phyloP scores from a whole-genome alignment of 2,797 vertebrate genomes.

The Melanotaenia trifasciata region DNA sequence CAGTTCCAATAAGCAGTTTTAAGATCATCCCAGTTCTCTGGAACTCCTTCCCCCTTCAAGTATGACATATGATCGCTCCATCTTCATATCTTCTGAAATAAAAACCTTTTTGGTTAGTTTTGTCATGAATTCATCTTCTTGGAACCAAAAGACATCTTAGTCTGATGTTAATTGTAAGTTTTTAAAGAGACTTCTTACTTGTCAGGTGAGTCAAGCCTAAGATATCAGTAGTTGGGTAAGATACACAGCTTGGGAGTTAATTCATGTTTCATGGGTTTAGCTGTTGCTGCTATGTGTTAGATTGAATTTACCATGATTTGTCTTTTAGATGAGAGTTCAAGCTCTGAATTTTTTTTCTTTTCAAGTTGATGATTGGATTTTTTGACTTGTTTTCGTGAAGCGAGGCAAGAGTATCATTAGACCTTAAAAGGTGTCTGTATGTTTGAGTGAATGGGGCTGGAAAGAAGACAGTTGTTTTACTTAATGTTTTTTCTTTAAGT shows the following conservation, averaged over 20 bases:
- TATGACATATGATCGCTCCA: neutral
- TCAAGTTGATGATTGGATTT: slow-evolving; percentile 4
- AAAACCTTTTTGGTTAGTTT: neutral
- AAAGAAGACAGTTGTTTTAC: slow-evolving; percentile 51
- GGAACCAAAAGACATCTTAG: slow-evolving; percentile 40
- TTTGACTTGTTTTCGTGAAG: slow-evolving; percentile 56
- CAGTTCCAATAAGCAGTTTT: slow-evolving; percentile 35
- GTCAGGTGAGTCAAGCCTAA: neutral
- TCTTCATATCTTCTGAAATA: slow-evolving; percentile 11
- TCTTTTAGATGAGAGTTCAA: slow-evolving; percentile 50
- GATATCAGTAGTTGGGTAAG: neutral
- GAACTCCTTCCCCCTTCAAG: slow-evolving; percentile 1
- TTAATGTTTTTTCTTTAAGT: slow-evolving; percentile 38
- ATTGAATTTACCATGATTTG: slow-evolving; percentile 22
- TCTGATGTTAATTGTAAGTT: slow-evolving; percentile 21
- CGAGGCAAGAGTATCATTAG: slow-evolving; percentile 49
- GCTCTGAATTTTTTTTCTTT: slow-evolving; percentile 11
- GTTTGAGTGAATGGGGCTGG: slow-evolving; percentile 54
- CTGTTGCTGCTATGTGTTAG: slow-evolving; percentile 40
- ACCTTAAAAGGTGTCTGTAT: slow-evolving; percentile 53
- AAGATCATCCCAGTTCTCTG: slow-evolving; percentile 15
- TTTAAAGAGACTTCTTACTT: slow-evolving; percentile 1
- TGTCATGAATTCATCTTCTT: slow-evolving; percentile 29
- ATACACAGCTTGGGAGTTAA: slow-evolving; percentile 20
- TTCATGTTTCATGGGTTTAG: slow-evolving; percentile 43